Base-by-base conservation (phyloP, 23 tunicate genomes). In the Phallusia fumigata region DNA sequence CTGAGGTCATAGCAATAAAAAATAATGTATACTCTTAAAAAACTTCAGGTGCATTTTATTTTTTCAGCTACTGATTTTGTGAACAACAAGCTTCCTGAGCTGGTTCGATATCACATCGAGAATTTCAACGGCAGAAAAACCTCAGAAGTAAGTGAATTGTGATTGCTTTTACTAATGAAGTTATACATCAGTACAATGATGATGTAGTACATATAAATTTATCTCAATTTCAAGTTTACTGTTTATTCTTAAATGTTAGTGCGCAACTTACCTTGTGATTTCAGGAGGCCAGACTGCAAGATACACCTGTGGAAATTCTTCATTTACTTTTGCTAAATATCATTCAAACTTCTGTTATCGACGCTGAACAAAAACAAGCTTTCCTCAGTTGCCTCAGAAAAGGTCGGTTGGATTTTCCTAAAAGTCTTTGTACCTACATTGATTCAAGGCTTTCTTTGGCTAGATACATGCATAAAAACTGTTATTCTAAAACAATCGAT, bases 211-310 rank as follows among this genome's bases (percentile, higher is more conserved):
- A n/a, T n/a, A n/a, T n/a, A n/a, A n/a, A n/a, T n/a, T n/a, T n/a
- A n/a, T 51, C 18, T 18, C 18, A 51, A 51, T 51, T 51, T 51
- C 58, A 13, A 18, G 15, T 13, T 18, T 13, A 13, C 15, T 51
- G 18, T 51, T 51, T 51, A 13, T 51, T 51, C 58, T 13, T 69
- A 19, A 76, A 76, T 12, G 12, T 35, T 76, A 11, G 24, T 76
- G 80, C n/a, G 10, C 5, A 65, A 65, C 3, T 75, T 26, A 5
- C 30, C 73, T 65, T 65, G 32, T 30, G 35, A 19, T 50, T 44
- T 84, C 53, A 91, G 92, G 97, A 92, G 11, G 53, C 84, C 76
- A 91, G 97, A 0, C 49, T 92, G 19, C 91, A 87, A 76, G 97
- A 92, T 76, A 87, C 87, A 24, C 81, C 91, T 15, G 85, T 92